These are phyloP conservation scores for Scaptomyza montana DNA, from an alignment of 1,140 invertebrate species.

Conservation along the genomic window DNA sequence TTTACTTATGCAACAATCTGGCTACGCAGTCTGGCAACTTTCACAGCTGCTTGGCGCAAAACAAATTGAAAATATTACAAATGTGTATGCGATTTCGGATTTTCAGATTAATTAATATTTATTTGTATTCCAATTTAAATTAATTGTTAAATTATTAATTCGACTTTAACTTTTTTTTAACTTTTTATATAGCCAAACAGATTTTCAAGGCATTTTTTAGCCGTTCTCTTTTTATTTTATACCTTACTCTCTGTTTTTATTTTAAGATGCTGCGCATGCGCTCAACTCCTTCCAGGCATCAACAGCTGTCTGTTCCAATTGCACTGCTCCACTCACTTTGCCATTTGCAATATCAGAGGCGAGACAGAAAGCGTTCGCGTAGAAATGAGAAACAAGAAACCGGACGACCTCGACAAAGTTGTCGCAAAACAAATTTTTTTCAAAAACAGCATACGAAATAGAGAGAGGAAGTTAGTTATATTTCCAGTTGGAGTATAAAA, in stretches of 20 bases:
- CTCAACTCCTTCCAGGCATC: slow-evolving; percentile 27
- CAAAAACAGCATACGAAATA: slow-evolving; percentile 7
- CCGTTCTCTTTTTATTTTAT: neutral
- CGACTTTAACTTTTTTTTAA: too few species aligned
- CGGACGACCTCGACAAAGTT: slow-evolving; percentile 80
- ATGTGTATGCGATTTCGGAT: too few species aligned
- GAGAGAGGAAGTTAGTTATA: neutral
- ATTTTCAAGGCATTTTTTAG: too few species aligned
- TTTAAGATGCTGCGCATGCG: slow-evolving; percentile 25
- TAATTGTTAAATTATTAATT: too few species aligned
- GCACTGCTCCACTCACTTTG: slow-evolving; percentile 27
- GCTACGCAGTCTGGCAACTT: too few species aligned
- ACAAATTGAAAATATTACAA: too few species aligned
- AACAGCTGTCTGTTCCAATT: slow-evolving; percentile 47
- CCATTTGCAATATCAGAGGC: slow-evolving; percentile 51
- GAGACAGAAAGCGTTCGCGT: slow-evolving; percentile 52
- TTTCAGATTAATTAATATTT: too few species aligned
- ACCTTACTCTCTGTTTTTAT: slow-evolving; percentile 11
- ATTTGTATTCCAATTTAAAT: too few species aligned
- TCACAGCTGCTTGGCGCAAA: too few species aligned
- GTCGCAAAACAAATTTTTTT: slow-evolving; percentile 53
- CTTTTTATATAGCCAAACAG: too few species aligned
- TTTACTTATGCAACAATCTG: too few species aligned
- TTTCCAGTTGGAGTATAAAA: slow-evolving; percentile 9
- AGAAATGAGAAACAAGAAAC: slow-evolving; percentile 69